Base-by-base conservation (phyloP, 2,113 vertebrate genomes). In the Percopsis transmontana region DNA sequence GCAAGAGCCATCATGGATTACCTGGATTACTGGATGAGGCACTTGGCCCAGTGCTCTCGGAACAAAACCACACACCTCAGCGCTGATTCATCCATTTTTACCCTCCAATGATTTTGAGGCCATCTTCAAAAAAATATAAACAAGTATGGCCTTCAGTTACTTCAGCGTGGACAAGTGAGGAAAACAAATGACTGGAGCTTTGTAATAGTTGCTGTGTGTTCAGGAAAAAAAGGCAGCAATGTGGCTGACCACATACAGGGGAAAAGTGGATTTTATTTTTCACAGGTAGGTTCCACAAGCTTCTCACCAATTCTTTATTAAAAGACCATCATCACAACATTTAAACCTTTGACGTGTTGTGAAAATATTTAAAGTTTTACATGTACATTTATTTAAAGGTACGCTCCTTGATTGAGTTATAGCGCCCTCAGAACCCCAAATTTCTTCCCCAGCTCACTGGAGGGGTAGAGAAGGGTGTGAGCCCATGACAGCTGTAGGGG, bases 11-110 rank as follows among this genome's bases (percentile, higher is more conserved):
- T 76, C 76, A 65, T 55, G 63, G 82, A 85, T 90, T 82, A 80
- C 45, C 70, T 38, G 66, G 73, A 79, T 83, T 85, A 85, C 81
- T 79, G 81, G 76, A 80, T 59, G 66, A 48, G 70, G 65, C 60
- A 59, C 65, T 79, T 16, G 8, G 41, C 39, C 50, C 41, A 54
- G 56, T 19, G 62, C 74, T 80, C 68, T 57, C 53, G 62, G 51
- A 38, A 67, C 40, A 72, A 58, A 69, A 5, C 18, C 33, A 40
- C 38, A 48, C 33, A 48, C 5, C 45, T 65, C 70, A 68, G 70
- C 53, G 82, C 73, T 72, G 72, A 23, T 5, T 83, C 71, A 68
- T 80, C 50, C 58, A 77, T 74, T 57, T 40, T 65, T 9, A 48
- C 57, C 60, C 58, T 24, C 19, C 58, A 20, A 24, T 38, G 24